Base-by-base conservation (phyloP, 2,113 vertebrate species). In the Aspidoscelis tigris region DNA sequence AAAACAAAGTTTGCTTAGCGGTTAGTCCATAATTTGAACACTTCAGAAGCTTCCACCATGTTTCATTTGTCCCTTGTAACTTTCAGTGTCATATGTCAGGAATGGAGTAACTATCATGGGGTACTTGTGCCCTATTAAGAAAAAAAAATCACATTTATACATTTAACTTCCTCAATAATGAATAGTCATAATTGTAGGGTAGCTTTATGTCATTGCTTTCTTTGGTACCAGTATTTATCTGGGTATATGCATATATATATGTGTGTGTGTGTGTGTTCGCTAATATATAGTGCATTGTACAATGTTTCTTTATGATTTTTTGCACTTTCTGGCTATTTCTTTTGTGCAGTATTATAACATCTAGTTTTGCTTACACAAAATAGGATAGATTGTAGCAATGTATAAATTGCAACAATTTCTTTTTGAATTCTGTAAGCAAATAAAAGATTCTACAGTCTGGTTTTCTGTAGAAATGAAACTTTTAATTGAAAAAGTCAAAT, bases 1-100 rank as follows among this genome's bases (percentile, higher is more conserved):
- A 93, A 91, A 64, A 85, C 90, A 92, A 95, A 96, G 94, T 94
- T 95, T 96, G 92, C 93, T 91, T 95, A 94, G 93, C 89, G 90
- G 90, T 92, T 89, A 88, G 89, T 91, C 90, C 89, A 83, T 96
- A 91, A 93, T 84, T 95, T 94, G 95, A 96, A 96, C 93, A 94
- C 94, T 93, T 94, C 92, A 94, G 93, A 96, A 94, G 93, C 91
- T 96, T 96, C 95, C 90, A 94, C 92, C 83, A 89, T 96, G 93
- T 96, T 96, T 96, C 92, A 94, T 95, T 96, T 96, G 96, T 97
- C 95, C 84, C 82, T 94, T 93, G 86, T 86, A 83, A 83, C 84
- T 95, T 95, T 95, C 94, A 95, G 87, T 92, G 81, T 21, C 0
- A 90, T 87, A 93, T 95, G 87, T 94, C 77, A 89, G 76, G 85